Conservation (phyloP, 1,140 invertebrate genomes). For the Sminthurinus signatus region DNA sequence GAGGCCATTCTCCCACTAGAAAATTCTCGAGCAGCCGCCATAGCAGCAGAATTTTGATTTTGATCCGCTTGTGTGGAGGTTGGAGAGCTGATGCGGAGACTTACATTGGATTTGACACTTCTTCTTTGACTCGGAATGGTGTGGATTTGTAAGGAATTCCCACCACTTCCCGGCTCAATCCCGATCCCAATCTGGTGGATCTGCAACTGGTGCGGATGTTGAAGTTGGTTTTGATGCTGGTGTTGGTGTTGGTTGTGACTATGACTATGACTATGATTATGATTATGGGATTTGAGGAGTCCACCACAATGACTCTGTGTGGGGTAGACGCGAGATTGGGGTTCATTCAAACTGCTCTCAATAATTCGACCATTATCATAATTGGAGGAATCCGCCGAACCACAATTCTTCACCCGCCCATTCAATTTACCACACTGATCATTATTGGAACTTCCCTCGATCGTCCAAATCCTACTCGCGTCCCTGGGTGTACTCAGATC, state of each 20-base stretch:
- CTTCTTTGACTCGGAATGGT: neutral
- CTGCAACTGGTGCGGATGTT: slow-evolving; percentile 26
- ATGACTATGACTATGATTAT: neutral
- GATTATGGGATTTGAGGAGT: neutral
- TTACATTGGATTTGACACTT: slow-evolving; percentile 30
- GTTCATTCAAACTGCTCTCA: neutral
- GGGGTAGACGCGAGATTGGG: slow-evolving; percentile 7
- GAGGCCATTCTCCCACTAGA: slow-evolving; percentile 44
- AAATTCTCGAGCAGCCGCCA: slow-evolving; percentile 41
- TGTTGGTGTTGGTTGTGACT: too few relatives aligned
- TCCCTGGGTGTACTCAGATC: neutral
- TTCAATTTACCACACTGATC: neutral
- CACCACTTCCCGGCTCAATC: neutral
- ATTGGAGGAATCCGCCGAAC: neutral
- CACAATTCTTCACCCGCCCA: neutral
- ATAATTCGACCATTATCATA: slow-evolving; percentile 8
- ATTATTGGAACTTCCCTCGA: neutral
- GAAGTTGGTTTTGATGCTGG: too few relatives aligned
- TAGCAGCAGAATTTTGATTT: slow-evolving; percentile 35
- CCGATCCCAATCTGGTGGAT: slow-evolving; percentile 1
- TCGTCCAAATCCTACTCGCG: neutral
- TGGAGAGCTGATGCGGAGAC: slow-evolving; percentile 10
- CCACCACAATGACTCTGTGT: neutral
- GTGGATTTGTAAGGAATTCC: neutral
- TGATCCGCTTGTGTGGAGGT: slow-evolving; percentile 8